Base-by-base conservation (phyloP, 2,113 vertebrate species). In the Miniopterus natalensis region DNA sequence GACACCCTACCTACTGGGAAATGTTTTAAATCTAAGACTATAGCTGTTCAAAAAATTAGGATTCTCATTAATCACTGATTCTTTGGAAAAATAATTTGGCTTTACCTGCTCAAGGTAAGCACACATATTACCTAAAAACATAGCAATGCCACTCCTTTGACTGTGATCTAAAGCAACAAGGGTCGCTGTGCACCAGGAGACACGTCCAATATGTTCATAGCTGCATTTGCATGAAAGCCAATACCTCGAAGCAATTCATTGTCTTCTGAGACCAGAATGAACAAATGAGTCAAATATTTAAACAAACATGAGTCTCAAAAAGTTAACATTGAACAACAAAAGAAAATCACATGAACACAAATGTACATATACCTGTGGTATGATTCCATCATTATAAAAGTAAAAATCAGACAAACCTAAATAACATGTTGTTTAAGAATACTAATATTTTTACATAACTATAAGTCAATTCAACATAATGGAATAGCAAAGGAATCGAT, bases 231-330 rank as follows among this genome's bases (percentile, higher is more conserved):
- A 80, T 13, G 80, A 71, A 87, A 84, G 21, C 47, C 84, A 57
- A 40, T 53, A 66, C 2, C 21, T 75, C 40, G 6, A 84, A 92
- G 47, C 27, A 87, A 92, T 8, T 84, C 23, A 68, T 27, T 74
- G 21, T 57, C 49, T 92, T 63, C 29, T 70, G 84, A 94, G 42
- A 90, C 18, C n/a, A 84, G 70, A 70, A 77, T n/a, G 21, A 79
- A 59, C 18, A 70, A 84, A 77, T 29, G 20, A 89, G 23, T 57
- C 14, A 70, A 17, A 63, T 11, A 55, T 53, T 90, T 84, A 85
- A 88, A 66, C 2, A 45, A 20, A 47, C 7, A 57, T 21, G 1
- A 27, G 83, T 84, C 31, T 73, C 61, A 91, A 71, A 93, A 80
- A 1, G 6, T 36, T 31, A 90, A 75, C 59, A 49, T 21, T 81